Conservation (phyloP, 2,888 invertebrate genomes). For the Pachymerium ferrugineum region DNA sequence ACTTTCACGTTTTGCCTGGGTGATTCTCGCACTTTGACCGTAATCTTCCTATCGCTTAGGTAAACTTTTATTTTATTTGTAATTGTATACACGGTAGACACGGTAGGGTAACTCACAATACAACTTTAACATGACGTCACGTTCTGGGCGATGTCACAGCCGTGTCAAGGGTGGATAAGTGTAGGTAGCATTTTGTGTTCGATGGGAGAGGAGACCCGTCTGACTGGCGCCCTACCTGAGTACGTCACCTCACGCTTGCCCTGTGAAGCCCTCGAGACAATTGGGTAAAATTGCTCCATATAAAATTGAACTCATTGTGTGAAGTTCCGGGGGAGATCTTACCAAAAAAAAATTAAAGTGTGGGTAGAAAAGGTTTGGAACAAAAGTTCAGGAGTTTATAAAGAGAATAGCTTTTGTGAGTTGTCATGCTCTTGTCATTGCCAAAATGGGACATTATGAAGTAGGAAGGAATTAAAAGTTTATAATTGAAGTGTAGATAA, state of each 20-base stretch:
- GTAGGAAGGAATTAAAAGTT: no score
- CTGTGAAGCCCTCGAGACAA: not conserved
- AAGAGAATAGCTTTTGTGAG: no score
- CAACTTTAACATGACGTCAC: not conserved
- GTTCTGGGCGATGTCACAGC: not conserved
- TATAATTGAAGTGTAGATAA: no score
- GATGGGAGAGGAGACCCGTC: not conserved
- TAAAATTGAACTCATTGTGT: conserved; percentile 8
- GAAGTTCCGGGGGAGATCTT: not conserved
- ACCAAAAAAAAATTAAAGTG: no score
- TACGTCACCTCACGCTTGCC: conserved; percentile 8
- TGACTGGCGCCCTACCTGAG: conserved; percentile 4
- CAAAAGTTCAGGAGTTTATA: no score
- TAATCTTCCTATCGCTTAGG: no score
- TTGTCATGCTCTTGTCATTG: no score
- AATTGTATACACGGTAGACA: not conserved
- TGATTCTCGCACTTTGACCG: no score
- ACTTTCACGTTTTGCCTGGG: no score
- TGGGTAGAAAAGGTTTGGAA: no score
- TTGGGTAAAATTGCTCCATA: conserved; percentile 8
- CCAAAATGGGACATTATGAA: no score
- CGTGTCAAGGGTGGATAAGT: conserved; percentile 3
- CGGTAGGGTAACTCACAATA: no score
- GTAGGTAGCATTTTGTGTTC: not conserved
- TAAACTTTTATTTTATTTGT: not conserved